Evolutionary conservation across 2,113 vertebrate genomes (phyloP).

Genomic region (Pelodiscus sinensis): DNA sequence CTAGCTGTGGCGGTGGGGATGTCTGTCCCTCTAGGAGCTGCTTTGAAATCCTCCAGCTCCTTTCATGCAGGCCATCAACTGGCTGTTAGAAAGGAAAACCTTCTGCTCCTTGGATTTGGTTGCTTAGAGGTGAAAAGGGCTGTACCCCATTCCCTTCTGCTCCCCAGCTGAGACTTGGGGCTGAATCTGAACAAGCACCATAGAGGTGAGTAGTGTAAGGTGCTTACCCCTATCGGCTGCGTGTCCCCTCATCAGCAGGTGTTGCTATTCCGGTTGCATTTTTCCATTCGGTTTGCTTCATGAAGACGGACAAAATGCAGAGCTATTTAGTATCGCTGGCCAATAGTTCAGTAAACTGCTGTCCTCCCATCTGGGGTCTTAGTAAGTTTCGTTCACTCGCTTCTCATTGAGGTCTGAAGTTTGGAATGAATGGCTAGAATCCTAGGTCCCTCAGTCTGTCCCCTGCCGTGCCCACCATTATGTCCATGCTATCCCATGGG

Average conservation of each 20-base stretch:
- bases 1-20: neutral
- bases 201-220: neutral
- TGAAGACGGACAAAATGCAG: neutral
- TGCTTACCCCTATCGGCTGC: neutral
- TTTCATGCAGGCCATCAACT: neutral
- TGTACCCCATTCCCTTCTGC: neutral
- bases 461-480: neutral
- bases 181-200: neutral
- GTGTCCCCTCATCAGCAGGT: neutral
- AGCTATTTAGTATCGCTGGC: fast-evolving
- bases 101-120: neutral
- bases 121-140: neutral
- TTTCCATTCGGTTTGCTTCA: neutral
- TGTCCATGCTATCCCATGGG: neutral
- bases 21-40: neutral
- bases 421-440: neutral
- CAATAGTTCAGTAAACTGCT: fast-evolving
- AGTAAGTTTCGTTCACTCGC: neutral
- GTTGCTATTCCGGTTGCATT: neutral
- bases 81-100: neutral
- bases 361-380: neutral
- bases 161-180: neutral
- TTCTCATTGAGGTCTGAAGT: neutral
- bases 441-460: neutral
- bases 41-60: neutral